Conservation (phyloP, 2,113 vertebrate species). For the Upupa epops region DNA sequence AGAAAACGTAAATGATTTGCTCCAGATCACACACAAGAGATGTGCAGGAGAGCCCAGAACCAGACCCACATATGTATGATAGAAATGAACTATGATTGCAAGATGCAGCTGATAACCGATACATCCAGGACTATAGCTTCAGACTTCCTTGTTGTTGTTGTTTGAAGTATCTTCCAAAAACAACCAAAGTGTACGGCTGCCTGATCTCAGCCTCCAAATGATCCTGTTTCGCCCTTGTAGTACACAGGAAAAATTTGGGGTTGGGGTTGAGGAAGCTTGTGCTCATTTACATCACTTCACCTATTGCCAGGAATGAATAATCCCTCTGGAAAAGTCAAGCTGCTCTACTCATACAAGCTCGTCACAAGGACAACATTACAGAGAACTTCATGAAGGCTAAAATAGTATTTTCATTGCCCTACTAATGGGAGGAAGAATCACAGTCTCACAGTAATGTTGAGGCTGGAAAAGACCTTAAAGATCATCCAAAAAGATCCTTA, state of each 20-base stretch:
- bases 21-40: background rate
- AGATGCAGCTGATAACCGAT: background rate
- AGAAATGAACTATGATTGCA: background rate
- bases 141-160: background rate
- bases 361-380: background rate
- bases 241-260: background rate
- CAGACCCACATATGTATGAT: accelerated
- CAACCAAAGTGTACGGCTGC: background rate
- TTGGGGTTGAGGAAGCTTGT: background rate
- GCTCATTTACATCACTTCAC: background rate
- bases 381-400: background rate
- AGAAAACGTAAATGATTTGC: background rate
- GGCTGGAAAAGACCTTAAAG: too few species aligned
- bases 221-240: background rate
- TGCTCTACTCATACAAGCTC: background rate
- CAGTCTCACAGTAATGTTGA: too few species aligned
- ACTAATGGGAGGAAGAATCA: background rate
- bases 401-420: background rate
- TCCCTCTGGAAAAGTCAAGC: background rate
- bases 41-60: background rate
- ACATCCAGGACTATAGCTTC: background rate
- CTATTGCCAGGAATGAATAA: background rate
- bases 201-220: background rate
- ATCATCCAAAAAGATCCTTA: too few species aligned
- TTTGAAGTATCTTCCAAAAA: background rate